phyloP scores from a whole-genome alignment of 2,888 invertebrate genomes.

The Brachyptera risi region DNA sequence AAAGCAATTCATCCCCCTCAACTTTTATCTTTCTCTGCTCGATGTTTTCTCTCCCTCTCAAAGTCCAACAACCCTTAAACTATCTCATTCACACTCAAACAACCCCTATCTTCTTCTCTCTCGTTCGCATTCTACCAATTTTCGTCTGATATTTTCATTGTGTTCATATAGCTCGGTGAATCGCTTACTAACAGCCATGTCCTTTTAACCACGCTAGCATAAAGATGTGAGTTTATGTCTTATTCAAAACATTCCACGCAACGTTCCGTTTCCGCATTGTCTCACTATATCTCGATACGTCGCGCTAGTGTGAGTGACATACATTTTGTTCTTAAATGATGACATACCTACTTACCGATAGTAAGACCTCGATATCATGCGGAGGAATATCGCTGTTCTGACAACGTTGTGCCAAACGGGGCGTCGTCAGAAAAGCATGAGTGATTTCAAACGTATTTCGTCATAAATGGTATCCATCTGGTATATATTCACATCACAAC shows the following conservation, averaged over 20 bases:
- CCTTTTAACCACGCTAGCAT: neutral
- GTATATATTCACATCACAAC: no score
- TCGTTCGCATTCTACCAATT: neutral
- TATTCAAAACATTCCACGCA: conserved; percentile 4
- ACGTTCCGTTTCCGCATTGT: neutral
- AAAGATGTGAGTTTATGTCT: neutral
- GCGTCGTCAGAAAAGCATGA: no score
- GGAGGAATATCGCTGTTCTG: no score
- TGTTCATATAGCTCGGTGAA: neutral
- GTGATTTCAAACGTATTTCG: no score
- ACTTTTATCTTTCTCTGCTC: no score
- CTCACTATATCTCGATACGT: neutral
- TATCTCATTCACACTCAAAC: neutral
- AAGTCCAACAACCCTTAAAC: neutral
- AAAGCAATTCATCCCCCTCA: no score
- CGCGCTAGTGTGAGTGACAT: neutral
- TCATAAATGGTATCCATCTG: no score
- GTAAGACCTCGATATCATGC: no score
- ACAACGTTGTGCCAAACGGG: no score
- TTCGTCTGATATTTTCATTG: conserved; percentile 3
- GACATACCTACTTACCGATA: neutral
- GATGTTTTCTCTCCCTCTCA: neutral
- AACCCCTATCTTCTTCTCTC: neutral
- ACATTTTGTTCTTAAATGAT: neutral
- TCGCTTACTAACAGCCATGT: conserved; percentile 1